Conservation (phyloP, 1,140 invertebrate genomes). For the Drosophila sulfurigaster region DNA sequence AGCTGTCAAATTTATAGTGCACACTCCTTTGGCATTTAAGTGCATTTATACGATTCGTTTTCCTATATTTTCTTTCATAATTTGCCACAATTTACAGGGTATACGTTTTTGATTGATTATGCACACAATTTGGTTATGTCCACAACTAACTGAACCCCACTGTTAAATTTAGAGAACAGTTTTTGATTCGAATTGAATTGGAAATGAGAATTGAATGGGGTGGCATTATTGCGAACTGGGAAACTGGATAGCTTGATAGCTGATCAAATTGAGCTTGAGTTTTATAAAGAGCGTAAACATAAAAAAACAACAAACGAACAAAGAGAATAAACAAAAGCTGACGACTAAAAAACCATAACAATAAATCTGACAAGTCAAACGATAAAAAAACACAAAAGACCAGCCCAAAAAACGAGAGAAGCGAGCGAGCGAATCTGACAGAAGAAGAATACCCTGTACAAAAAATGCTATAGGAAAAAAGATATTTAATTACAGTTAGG, state of each 20-base stretch:
- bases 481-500: no score
- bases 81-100: background rate
- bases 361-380: conserved; percentile 17
- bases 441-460: conserved; percentile 1
- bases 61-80: no score
- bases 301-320: conserved; percentile 3
- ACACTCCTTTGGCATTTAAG: no score
- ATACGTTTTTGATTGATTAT: background rate
- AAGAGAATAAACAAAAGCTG: conserved; percentile 16
- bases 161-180: conserved; percentile 5
- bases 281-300: background rate
- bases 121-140: conserved; percentile 1
- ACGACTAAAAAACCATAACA: conserved; percentile 11
- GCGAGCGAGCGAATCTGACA: no score
- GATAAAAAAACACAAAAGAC: conserved; percentile 8
- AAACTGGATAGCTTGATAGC: conserved; percentile 9
- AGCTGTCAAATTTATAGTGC: no score
- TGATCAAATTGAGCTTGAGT: conserved; percentile 1
- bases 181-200: background rate
- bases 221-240: background rate
- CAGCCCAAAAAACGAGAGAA: background rate
- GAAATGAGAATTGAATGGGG: background rate
- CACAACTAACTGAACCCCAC: conserved; percentile 10
- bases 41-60: no score
- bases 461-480: no score